Percentiles rank a stretch among this genome's conserved stretches.
Conservation (phyloP, 2,797 vertebrate species). For the Spondyliosoma cantharus region DNA sequence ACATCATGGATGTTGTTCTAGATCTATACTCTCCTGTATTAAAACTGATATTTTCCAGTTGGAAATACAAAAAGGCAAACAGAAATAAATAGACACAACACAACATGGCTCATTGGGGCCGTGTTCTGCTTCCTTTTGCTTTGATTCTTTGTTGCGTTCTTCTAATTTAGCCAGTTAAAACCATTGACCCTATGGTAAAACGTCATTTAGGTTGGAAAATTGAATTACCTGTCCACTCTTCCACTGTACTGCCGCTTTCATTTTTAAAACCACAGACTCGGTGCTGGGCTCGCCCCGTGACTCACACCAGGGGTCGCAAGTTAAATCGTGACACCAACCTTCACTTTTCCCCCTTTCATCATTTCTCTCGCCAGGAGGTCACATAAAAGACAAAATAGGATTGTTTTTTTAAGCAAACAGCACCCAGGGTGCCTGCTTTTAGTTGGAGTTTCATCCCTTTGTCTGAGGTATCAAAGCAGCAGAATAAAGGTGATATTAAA, state of each 20-base stretch:
- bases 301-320: conserved; percentile 25
- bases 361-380: conserved; percentile 50
- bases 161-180: conserved; percentile 19
- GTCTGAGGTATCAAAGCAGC: conserved; percentile 36
- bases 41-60: not conserved
- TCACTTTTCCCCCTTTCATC: conserved; percentile 53
- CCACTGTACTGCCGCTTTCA: conserved; percentile 18
- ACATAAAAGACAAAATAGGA: conserved; percentile 34
- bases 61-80: not conserved
- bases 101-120: not conserved
- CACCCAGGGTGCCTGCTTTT: conserved; percentile 22
- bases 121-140: not conserved
- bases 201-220: conserved; percentile 9
- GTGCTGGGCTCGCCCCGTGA: conserved; percentile 10
- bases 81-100: not conserved
- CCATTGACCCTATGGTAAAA: conserved; percentile 13
- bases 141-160: conserved; percentile 31
- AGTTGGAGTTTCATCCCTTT: conserved; percentile 26
- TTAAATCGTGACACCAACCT: conserved; percentile 43
- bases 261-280: conserved; percentile 20
- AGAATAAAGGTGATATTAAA: conserved; percentile 47
- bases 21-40: not conserved
- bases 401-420: conserved; percentile 40
- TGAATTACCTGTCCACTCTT: conserved; percentile 27
- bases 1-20: not conserved